These are phyloP conservation scores for Danio jaintianensis DNA, from an alignment of 2,797 vertebrate genomes.

Conservation along the genomic window DNA sequence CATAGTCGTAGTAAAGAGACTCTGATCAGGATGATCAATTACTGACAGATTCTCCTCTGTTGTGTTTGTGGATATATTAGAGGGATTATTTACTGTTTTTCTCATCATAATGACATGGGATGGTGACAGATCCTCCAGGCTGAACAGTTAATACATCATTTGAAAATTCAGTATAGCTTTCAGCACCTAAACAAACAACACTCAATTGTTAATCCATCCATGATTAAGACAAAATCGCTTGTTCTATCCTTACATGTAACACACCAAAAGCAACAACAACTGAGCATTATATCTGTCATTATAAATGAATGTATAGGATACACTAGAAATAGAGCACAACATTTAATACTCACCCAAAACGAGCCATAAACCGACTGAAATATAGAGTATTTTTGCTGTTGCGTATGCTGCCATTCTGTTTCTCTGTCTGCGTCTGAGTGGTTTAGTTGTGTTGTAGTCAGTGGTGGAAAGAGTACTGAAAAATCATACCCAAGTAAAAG, in stretches of 20 bases:
- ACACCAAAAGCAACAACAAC: not conserved
- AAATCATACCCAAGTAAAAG: too few relatives aligned
- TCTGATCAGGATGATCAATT: not conserved
- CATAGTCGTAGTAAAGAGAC: conserved; percentile 39
- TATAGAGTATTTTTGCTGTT: too few relatives aligned
- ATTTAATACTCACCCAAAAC: too few relatives aligned
- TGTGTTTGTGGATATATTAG: not conserved
- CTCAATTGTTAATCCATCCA: not conserved
- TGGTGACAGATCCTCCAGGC: not conserved
- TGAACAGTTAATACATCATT: not conserved
- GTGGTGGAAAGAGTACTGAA: too few relatives aligned
- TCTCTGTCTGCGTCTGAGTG: too few relatives aligned
- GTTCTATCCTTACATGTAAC: not conserved
- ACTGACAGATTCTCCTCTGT: conserved; percentile 13
- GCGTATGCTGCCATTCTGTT: too few relatives aligned
- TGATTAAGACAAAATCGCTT: too few relatives aligned
- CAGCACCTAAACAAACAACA: not conserved
- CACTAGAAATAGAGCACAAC: too few relatives aligned
- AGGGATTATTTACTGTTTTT: rapidly evolving
- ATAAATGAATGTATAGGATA: too few relatives aligned
- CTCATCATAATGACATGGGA: conserved; percentile 36
- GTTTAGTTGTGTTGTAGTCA: too few relatives aligned
- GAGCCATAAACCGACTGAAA: too few relatives aligned
- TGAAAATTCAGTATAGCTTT: rapidly evolving
- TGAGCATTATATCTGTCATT: too few relatives aligned